Percentiles rank a stretch among this genome's conserved stretches.
Evolutionary conservation across 2,797 vertebrate species (phyloP).

Genomic region (Serranus cabrilla): DNA sequence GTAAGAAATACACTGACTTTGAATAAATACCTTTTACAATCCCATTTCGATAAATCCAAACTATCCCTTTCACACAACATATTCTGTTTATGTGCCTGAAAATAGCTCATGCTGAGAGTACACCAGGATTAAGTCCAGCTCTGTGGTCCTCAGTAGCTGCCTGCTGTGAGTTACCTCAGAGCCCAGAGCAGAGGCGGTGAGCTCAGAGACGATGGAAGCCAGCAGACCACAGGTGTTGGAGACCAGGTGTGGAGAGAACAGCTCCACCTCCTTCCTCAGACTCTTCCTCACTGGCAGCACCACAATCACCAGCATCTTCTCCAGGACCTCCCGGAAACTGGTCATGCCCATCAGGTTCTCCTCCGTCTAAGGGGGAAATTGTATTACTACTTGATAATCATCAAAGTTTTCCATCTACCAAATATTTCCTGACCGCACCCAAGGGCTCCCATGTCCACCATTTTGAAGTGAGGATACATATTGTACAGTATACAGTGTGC

Average conservation of each 20-base stretch:
- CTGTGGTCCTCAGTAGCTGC: not conserved
- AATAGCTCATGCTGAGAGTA: not conserved
- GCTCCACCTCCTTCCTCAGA: conserved; percentile 95
- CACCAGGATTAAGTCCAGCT: not conserved
- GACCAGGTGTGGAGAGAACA: conserved; percentile 97
- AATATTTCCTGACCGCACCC: not conserved
- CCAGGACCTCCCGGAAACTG: conserved; percentile 97
- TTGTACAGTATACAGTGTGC: not conserved
- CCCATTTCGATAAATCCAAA: too few species aligned
- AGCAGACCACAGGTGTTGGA: conserved; percentile 97
- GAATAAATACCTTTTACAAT: too few species aligned
- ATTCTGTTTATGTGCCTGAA: not conserved
- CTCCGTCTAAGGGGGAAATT: conserved; percentile 86
- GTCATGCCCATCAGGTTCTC: conserved; percentile 99
- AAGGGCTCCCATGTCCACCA: not conserved
- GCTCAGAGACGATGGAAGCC: conserved; percentile 97
- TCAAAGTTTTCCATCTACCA: conserved; percentile 4
- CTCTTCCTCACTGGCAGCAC: conserved; percentile 97
- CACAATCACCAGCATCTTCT: conserved; percentile 99
- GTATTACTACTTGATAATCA: not conserved
- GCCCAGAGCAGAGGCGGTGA: conserved; percentile 96
- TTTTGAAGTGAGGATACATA: conserved; percentile 8
- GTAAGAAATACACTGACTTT: too few species aligned
- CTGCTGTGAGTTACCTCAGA: conserved; percentile 89
- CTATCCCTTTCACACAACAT: not conserved